These are phyloP conservation scores for Archilochus colubris DNA, from an alignment of 2,113 vertebrate genomes.

Conservation along the genomic window DNA sequence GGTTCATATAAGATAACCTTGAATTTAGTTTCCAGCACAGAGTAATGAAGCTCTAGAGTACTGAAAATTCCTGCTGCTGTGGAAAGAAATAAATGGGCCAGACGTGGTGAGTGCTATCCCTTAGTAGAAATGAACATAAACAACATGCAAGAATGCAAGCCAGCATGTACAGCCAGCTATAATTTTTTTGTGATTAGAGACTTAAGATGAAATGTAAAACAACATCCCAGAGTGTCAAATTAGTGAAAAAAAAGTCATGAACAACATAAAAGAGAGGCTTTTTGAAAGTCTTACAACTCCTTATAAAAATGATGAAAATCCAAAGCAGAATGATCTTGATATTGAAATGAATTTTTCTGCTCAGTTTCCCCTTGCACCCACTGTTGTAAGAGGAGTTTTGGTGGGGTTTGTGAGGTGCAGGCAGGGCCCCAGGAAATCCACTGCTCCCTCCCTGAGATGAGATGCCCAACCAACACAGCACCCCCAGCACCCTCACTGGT, in stretches of 20 bases:
- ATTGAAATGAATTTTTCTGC: neutral
- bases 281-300: constrained; percentile 8
- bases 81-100: constrained; percentile 69
- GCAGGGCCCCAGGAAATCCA: neutral
- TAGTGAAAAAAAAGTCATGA: constrained; percentile 37
- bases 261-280: constrained; percentile 35
- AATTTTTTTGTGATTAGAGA: constrained; percentile 73
- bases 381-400: neutral
- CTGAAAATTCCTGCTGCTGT: constrained; percentile 57
- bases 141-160: constrained; percentile 69
- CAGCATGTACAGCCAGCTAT: constrained; percentile 59
- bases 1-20: constrained; percentile 69
- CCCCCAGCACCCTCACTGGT: neutral
- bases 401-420: too few relatives aligned
- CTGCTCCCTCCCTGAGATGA: rapidly evolving
- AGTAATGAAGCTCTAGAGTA: constrained; percentile 69
- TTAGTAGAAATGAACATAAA: constrained; percentile 67
- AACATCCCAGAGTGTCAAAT: constrained; percentile 74
- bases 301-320: constrained; percentile 58
- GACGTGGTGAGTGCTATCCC: constrained; percentile 34
- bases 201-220: constrained; percentile 69
- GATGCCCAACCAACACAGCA: neutral
- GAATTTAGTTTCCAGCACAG: constrained; percentile 57
- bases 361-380: neutral
- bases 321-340: neutral